Evolutionary conservation across 2,113 vertebrate species (phyloP).

Genomic region (Arothron firmamentum): DNA sequence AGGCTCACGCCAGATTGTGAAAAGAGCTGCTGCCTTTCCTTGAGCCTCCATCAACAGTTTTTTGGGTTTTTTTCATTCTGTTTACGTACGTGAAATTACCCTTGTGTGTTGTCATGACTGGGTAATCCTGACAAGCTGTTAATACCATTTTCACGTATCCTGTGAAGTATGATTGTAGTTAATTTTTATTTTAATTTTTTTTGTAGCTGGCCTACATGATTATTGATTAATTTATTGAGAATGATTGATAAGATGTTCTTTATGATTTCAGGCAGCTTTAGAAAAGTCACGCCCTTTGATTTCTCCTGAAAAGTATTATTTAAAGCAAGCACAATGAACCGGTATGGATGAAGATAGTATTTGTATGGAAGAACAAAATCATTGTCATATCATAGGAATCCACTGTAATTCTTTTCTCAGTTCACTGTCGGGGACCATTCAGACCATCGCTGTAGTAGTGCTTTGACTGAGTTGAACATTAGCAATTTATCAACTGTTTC

Average conservation of each 20-base stretch:
- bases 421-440: slow-evolving; percentile 37
- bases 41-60: slow-evolving; percentile 36
- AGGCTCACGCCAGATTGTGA: slow-evolving; percentile 13
- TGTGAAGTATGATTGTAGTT: slow-evolving; percentile 88
- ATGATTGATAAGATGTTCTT: slow-evolving; percentile 78
- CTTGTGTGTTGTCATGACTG: slow-evolving; percentile 72
- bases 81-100: slow-evolving; percentile 81
- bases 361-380: slow-evolving; percentile 44
- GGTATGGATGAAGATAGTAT: slow-evolving; percentile 51
- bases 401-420: slow-evolving; percentile 4
- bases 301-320: slow-evolving; percentile 62
- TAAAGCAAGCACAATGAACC: slow-evolving; percentile 62
- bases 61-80: slow-evolving; percentile 62
- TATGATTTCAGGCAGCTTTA: slow-evolving; percentile 79
- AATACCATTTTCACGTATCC: slow-evolving; percentile 82
- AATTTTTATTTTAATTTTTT: slow-evolving; percentile 69
- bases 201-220: slow-evolving; percentile 98
- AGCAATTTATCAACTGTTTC: slow-evolving; percentile 4
- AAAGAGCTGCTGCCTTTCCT: slow-evolving; percentile 39
- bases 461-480: too few species aligned
- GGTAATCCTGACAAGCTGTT: slow-evolving; percentile 78
- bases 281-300: slow-evolving; percentile 51
- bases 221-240: slow-evolving; percentile 90
- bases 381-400: slow-evolving; percentile 34
- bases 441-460: slow-evolving; percentile 5